Base-by-base conservation (phyloP, 2,888 invertebrate genomes). In the Sericinus montela region DNA sequence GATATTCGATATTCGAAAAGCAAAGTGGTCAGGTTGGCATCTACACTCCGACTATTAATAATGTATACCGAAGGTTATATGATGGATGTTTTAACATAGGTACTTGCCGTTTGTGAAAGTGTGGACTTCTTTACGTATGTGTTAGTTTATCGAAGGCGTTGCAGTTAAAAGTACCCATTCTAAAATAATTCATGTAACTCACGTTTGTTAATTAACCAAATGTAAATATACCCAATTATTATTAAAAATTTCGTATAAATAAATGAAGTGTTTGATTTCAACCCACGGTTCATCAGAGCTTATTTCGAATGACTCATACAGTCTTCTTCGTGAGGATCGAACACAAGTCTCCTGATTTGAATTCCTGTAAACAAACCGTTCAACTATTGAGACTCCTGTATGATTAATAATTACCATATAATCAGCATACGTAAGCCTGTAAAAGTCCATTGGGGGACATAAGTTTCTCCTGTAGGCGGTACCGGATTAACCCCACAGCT, bases 161-260 rank as follows among this genome's bases (percentile, higher is more conserved):
- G 34, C 62, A 62, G 63, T 67, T 68, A 64, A n/a, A 60, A 62
- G 59, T 67, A 78, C 69, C 74, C 75, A 63, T 74, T 80, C 71
- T 78, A 73, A 75, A 62, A 74, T 74, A 74, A 83, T 70, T 77
- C 80, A 86, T 83, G 72, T 85, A 85, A 82, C 78, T 85, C 85
- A 86, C 80, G 79, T 85, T 86, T 87, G 85, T 85, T 87, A 83
- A 80, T 81, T 83, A 83, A 77, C 77, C 80, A 84, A 84, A 70
- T 88, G 87, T 88, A 88, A 86, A 88, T 88, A 88, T 82, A 86
- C 80, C 85, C 84, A 78, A 86, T 84, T 86, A 87, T 84, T 84
- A 79, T 50, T 50, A 50, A 41, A 85, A 85, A 85, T 80, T 75
- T 44, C 44, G 36, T 44, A 44, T 37, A 28, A 14, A 36, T 25